A percentile compares a stretch with the other conserved stretches of the same genome.
Conservation (phyloP, 2,888 invertebrate genomes). For the Cryptocheilus praepositus region DNA sequence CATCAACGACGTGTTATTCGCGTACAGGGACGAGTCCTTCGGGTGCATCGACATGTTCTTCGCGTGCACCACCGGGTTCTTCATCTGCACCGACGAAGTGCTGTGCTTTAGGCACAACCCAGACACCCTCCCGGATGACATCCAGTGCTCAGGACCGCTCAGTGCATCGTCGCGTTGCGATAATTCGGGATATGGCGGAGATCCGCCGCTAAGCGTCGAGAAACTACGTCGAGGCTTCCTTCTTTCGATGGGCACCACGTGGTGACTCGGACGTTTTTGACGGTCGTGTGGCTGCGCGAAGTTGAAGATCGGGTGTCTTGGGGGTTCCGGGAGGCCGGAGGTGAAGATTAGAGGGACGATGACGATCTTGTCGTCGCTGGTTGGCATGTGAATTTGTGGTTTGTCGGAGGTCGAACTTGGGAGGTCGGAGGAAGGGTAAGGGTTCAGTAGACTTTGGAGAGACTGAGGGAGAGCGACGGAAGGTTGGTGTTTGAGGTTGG, state of each 20-base stretch:
- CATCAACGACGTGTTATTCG: too few relatives aligned
- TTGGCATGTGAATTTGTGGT: too few relatives aligned
- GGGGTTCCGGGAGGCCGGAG: constrained; percentile 39
- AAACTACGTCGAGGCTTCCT: not conserved
- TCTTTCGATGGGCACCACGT: constrained; percentile 5
- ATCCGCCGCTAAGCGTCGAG: not conserved
- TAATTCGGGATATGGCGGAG: too few relatives aligned
- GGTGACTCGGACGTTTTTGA: not conserved
- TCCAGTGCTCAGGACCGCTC: too few relatives aligned
- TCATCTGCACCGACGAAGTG: not conserved
- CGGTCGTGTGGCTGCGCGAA: constrained; percentile 18
- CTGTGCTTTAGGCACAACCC: constrained; percentile 15
- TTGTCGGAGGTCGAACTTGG: too few relatives aligned
- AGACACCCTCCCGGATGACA: not conserved
- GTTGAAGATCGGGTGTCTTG: constrained; percentile 22
- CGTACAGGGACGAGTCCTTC: too few relatives aligned
- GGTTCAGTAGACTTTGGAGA: too few relatives aligned
- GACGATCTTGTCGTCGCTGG: constrained; percentile 41
- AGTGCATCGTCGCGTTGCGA: too few relatives aligned
- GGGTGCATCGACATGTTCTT: too few relatives aligned
- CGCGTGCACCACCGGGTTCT: too few relatives aligned
- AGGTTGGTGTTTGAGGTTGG: constrained; percentile 14
- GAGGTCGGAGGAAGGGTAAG: too few relatives aligned
- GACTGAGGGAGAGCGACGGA: not conserved
- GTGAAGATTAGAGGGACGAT: constrained; percentile 54